Conservation (phyloP, 1,140 invertebrate species). For the Drosophila parvula region DNA sequence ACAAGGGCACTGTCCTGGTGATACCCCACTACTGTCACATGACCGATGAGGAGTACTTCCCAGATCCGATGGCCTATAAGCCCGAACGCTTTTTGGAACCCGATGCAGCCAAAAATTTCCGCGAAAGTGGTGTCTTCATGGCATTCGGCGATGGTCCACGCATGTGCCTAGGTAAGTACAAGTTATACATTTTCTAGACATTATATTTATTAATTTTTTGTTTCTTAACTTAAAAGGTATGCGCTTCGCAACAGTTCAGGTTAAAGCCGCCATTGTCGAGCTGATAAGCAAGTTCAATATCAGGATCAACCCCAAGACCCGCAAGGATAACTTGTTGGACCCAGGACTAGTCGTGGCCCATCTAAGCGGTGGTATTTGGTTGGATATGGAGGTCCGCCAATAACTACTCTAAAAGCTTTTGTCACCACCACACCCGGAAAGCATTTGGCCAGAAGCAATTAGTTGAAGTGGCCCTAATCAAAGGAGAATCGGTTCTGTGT, state of each 20-base stretch:
- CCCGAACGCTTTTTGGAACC: slow-evolving; percentile 87
- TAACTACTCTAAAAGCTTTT: neutral
- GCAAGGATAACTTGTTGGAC: slow-evolving; percentile 55
- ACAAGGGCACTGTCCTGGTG: slow-evolving; percentile 85
- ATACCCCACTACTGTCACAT: slow-evolving; percentile 86
- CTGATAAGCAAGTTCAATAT: slow-evolving; percentile 66
- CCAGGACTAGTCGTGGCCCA: slow-evolving; percentile 8
- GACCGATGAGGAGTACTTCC: slow-evolving; percentile 87
- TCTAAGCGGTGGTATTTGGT: slow-evolving; percentile 50
- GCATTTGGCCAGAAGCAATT: neutral
- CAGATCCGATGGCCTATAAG: slow-evolving; percentile 88
- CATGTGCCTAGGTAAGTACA: slow-evolving; percentile 56
- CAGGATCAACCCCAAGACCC: slow-evolving; percentile 63
- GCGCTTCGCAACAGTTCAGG: slow-evolving; percentile 69
- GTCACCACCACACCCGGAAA: slow-evolving; percentile 9
- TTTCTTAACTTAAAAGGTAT: slow-evolving; percentile 37
- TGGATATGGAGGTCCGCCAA: slow-evolving; percentile 47
- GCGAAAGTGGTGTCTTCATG: slow-evolving; percentile 59
- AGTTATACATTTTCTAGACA: neutral
- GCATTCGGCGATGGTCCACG: slow-evolving; percentile 71
- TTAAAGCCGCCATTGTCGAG: slow-evolving; percentile 68
- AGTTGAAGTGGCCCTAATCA: neutral
- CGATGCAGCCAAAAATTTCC: slow-evolving; percentile 52
- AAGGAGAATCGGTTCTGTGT: neutral
- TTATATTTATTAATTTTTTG: neutral